These are phyloP conservation scores for Phymatocera aterrima DNA, from an alignment of 2,888 invertebrate species.

Conservation along the genomic window DNA sequence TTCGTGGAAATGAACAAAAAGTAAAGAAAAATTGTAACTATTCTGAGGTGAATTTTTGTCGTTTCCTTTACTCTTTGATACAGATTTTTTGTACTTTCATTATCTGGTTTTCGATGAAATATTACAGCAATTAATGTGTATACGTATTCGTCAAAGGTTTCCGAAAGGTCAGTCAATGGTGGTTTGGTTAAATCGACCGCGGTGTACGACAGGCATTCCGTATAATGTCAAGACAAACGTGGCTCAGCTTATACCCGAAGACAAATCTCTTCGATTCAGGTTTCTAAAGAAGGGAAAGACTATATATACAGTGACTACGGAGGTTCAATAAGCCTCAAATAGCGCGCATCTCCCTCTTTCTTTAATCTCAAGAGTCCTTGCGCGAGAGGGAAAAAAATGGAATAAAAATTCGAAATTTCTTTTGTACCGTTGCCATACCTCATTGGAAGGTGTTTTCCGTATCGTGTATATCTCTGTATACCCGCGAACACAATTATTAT, in stretches of 20 bases:
- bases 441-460: not conserved
- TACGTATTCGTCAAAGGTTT: not conserved
- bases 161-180: not conserved
- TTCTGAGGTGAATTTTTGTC: no score
- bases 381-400: not conserved
- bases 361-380: not conserved
- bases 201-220: not conserved
- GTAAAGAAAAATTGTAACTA: no score
- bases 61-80: not conserved
- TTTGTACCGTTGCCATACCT: not conserved
- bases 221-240: not conserved
- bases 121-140: not conserved
- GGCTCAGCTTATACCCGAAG: not conserved
- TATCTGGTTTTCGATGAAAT: not conserved
- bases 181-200: slow-evolving; percentile 21
- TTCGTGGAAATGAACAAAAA: no score
- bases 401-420: no score
- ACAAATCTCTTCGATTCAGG: not conserved
- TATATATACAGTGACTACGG: not conserved
- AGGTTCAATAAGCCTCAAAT: not conserved
- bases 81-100: not conserved
- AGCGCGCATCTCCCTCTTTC: not conserved
- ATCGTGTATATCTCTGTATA: not conserved
- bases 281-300: slow-evolving; percentile 1
- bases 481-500: not conserved